Evolutionary conservation across 2,797 vertebrate species (phyloP).

Genomic region (Falco novaeseelandiae): DNA sequence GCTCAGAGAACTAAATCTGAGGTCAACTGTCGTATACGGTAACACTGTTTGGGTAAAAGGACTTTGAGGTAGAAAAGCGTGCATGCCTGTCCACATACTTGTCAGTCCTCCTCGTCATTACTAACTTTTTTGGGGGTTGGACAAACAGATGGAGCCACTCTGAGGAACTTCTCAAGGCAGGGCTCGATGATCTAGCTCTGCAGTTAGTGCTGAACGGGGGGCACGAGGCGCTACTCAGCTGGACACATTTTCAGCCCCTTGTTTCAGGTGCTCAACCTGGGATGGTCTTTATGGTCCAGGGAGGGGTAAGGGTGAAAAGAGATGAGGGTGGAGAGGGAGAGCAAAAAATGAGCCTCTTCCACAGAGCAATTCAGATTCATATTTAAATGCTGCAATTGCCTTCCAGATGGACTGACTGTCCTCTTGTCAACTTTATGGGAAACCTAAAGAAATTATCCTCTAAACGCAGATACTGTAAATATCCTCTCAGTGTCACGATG

Average conservation of each 20-base stretch:
- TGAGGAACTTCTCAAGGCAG: not conserved
- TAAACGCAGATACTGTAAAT: not conserved
- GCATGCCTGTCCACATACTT: not conserved
- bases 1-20: not conserved
- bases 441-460: not conserved
- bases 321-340: not conserved
- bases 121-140: not conserved
- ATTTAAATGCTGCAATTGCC: not conserved
- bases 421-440: not conserved
- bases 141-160: slow-evolving; percentile 33
- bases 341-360: not conserved
- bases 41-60: not conserved
- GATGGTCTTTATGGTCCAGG: not conserved
- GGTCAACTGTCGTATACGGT: not conserved
- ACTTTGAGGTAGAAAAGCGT: slow-evolving; percentile 11
- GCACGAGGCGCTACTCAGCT: not conserved
- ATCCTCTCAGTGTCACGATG: not conserved
- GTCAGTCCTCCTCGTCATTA: slow-evolving; percentile 41
- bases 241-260: not conserved
- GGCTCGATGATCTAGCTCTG: not conserved
- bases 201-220: not conserved
- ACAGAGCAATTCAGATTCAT: not conserved
- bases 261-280: not conserved
- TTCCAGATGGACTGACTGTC: not conserved
- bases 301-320: not conserved